Evolutionary conservation across 2,888 invertebrate species (phyloP), one percentile per base, ranked within the genome.

Genomic region (Campoplex nolae): DNA sequence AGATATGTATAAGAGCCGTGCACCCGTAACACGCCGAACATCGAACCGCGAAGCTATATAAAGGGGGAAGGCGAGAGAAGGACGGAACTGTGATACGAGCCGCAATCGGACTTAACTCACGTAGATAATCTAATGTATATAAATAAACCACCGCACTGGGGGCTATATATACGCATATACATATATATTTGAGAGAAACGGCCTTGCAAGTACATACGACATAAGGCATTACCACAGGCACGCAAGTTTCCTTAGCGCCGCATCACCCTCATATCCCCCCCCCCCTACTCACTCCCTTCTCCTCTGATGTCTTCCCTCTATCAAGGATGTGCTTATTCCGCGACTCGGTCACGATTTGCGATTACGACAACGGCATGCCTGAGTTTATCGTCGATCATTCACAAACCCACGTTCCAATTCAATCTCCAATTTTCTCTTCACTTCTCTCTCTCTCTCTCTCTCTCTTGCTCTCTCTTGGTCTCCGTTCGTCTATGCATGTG

Each of bases 291-390:
- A 3, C 38, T 38, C 6, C 38, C 38, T 28, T 56, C 51, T 28
- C 32, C 38, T 28, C 56, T 45, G 56, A 3, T 54, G 45, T 45
- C 35, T 62, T 32, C 45, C 28, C 62, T 67, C 74, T 58, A 18
- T 56, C 74, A 13, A 79, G 58, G 45, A 73, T 65, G 74, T 62
- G 23, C 23, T 65, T 79, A 84, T 84, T 81, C 84, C 88, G 86
- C 88, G 88, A 89, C 90, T 90, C 90, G 90, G 91, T 91, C 91
- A 90, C 91, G 90, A 91, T 90, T 91, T 85, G 76, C 89, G 90
- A 91, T 90, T 91, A 89, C 90, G 85, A 78, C 89, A 86, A 45
- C 32, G 32, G 62, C 68, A 78, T 65, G 54, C 65, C 68, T 67
- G 77, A 76, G 84, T 90, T 90, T 89, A 90, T 89, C 90, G 89